Percentiles rank a stretch among this genome's conserved stretches.
Evolutionary conservation across 2,888 invertebrate genomes (phyloP).

Genomic region (Seladonia tumulorum): DNA sequence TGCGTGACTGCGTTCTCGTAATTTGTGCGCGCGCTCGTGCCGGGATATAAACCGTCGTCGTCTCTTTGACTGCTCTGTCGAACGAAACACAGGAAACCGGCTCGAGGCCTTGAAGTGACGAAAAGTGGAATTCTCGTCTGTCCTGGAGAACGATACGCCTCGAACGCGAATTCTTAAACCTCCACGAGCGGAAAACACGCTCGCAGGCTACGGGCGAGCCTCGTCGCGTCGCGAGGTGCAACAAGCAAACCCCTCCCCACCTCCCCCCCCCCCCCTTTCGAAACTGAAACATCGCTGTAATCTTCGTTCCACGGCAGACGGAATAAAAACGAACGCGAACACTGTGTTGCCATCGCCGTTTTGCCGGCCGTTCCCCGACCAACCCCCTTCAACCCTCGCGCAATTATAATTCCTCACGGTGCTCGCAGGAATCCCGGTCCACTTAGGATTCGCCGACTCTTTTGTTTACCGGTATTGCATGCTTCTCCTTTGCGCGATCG

Average conservation of each 20-base stretch:
- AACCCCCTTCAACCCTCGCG: neutral
- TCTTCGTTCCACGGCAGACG: slow-evolving; percentile 20
- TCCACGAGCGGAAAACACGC: slow-evolving; percentile 18
- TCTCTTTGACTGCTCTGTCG: slow-evolving; percentile 44
- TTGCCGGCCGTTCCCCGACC: neutral
- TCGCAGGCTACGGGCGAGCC: neutral
- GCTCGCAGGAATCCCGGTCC: neutral
- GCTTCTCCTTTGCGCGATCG: neutral
- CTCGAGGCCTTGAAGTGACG: slow-evolving; percentile 28
- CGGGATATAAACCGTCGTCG: slow-evolving; percentile 45
- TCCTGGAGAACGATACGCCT: slow-evolving; percentile 4
- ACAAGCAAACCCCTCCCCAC: neutral
- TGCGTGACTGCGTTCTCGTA: slow-evolving; percentile 50
- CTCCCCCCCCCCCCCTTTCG: neutral
- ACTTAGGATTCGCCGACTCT: slow-evolving; percentile 2
- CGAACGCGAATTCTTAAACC: slow-evolving; percentile 26
- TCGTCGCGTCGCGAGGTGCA: neutral
- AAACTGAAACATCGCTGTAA: slow-evolving; percentile 15
- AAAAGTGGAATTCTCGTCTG: slow-evolving; percentile 34
- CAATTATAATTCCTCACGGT: slow-evolving; percentile 28
- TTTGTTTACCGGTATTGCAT: slow-evolving; percentile 17
- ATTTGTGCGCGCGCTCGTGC: slow-evolving; percentile 49
- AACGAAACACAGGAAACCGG: slow-evolving; percentile 21
- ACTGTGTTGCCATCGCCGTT: neutral
- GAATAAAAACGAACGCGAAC: slow-evolving; percentile 25